A percentile compares a stretch with the other conserved stretches of the same genome.
These are phyloP conservation scores for Microcebus murinus DNA, from an alignment of 2,113 vertebrate species.

Conservation along the genomic window DNA sequence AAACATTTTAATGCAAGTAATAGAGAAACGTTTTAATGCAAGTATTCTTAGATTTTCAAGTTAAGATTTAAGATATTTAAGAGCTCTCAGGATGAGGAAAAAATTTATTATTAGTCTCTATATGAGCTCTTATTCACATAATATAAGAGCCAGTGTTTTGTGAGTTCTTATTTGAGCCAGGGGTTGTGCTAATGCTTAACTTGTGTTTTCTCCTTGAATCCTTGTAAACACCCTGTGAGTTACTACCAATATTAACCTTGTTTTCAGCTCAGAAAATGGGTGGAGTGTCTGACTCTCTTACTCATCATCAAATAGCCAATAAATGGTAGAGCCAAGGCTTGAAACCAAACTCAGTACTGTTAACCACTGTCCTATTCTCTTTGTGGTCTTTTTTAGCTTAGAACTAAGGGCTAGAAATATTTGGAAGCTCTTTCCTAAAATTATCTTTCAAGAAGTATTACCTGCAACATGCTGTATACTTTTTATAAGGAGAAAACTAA, in stretches of 20 bases:
- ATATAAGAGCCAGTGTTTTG: accelerated
- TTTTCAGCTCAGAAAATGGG: background rate
- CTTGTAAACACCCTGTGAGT: background rate
- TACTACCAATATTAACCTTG: background rate
- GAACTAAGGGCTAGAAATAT: background rate
- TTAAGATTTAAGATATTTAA: background rate
- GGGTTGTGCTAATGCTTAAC: background rate
- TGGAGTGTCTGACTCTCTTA: background rate
- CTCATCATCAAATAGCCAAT: background rate
- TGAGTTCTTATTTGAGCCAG: background rate
- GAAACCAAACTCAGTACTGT: background rate
- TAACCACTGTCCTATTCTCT: background rate
- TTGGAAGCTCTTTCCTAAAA: background rate
- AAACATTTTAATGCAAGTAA: background rate
- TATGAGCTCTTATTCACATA: accelerated
- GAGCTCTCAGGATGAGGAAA: background rate
- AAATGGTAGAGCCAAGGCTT: background rate
- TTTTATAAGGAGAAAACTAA: background rate
- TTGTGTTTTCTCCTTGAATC: background rate
- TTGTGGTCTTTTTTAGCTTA: background rate
- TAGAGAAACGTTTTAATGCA: background rate
- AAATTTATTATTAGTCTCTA: accelerated
- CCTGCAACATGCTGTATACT: too few relatives aligned
- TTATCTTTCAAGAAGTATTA: background rate
- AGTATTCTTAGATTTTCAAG: background rate